Evolutionary conservation across 2,888 invertebrate genomes (phyloP), one percentile per base, ranked within the genome.

Genomic region (Diplazon laetatorius): DNA sequence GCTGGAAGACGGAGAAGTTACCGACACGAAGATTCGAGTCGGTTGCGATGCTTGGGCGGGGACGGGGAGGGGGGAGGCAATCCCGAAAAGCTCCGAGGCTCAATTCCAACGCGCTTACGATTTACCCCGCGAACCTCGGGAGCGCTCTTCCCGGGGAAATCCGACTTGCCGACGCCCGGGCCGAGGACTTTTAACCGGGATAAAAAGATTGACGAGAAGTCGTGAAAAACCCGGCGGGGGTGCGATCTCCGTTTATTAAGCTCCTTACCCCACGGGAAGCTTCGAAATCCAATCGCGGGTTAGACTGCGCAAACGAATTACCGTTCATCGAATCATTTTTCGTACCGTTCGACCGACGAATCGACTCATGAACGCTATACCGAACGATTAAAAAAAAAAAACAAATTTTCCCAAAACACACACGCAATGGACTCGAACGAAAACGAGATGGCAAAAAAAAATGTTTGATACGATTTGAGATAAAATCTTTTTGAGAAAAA

Each of bases 121-220:
- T 75, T 75, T 63, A 71, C 66, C 74, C 75, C 60, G 52, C 55
- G 60, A 44, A 2, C 60, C 48, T 52, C 12, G 12, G 37, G 48
- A 5, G 63, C 44, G 44, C 50, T 55, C 57, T 59, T 35, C 25
- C 44, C 70, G 14, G 16, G 22, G 74, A 44, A 62, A 78, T 75
- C 78, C 63, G 18, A 71, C 78, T 78, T 78, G 75, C 78, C 78
- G 75, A 75, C 78, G 57, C 74, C 30, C 71, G 71, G 37, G 25
- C 39, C 39, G 74, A 60, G n/a, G 44, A 48, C 65, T 60, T 66
- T 62, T 62, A 42, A 66, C 66, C 46, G 74, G 60, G 73, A 77
- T 77, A 70, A 80, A n/a, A n/a, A 77, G 59, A 71, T 74, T 66
- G 30, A 60, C 73, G 55, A 48, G 46, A 65, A 55, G 59, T 73